Evolutionary conservation across 2,888 invertebrate genomes (phyloP), one percentile per base, ranked within the genome.

Genomic region (Lathronympha strigana): DNA sequence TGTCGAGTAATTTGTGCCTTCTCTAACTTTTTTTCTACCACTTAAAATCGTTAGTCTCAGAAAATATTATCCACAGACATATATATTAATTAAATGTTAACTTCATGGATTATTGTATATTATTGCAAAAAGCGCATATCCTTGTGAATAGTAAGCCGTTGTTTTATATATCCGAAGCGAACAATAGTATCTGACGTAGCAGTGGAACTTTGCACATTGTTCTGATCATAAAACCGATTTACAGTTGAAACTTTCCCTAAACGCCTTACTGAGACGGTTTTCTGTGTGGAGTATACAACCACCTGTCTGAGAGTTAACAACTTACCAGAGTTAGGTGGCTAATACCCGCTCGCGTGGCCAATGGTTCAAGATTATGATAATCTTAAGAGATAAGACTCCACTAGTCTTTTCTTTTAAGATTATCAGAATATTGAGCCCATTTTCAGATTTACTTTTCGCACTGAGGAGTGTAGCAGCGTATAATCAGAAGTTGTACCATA

Each of bases 201-300:
- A 36, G 45, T 11, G 28, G 23, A 64, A 64, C 64, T 64, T 64
- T 45, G 58, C 51, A 33, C 64, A 45, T 64, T 53, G 47, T 36
- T 15, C 21, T 33, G 58, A 60, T 47, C 64, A 53, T 64, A 64
- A 64, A 64, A 64, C 58, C 40, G 50, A 63, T 53, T 60, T 64
- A 64, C 60, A 45, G 19, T 60, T 60, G 51, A n/a, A 43, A 53
- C 43, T 61, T 61, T 43, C 28, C 15, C 28, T 51, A 36, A 61
- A 61, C 36, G 25, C 50, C 38, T 38, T 53, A 45, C 31, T 19
- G 19, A 43, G 50, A 40, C 19, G 19, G n/a, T 53, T 21, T 36
- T 51, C 28, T 51, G 31, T 19, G 4, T 21, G 5, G 19, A 53
- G n/a, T n/a, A 17, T 23, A 23, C n/a, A 47, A 6, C 4, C 23